These are phyloP conservation scores for Ceratina australensis DNA, from an alignment of 1,140 invertebrate species.

Conservation along the genomic window DNA sequence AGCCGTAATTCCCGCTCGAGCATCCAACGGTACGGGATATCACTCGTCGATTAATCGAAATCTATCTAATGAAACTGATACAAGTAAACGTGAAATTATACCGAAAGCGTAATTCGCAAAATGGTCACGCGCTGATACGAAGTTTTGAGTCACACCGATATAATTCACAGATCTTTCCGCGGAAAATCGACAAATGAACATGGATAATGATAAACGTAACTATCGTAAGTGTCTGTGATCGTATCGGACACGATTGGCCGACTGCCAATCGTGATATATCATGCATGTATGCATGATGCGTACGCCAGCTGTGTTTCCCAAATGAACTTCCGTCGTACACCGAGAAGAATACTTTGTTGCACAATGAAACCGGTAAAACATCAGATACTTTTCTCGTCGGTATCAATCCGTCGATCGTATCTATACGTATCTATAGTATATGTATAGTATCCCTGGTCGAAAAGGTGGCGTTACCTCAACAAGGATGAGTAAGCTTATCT, in stretches of 20 bases:
- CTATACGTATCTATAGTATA: too few species aligned
- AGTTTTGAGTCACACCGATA: not conserved
- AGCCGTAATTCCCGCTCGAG: not conserved
- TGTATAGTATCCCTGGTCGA: too few species aligned
- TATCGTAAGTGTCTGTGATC: slow-evolving; percentile 13
- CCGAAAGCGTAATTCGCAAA: too few species aligned
- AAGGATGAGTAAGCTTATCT: too few species aligned
- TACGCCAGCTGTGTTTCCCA: slow-evolving; percentile 29
- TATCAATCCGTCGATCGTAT: too few species aligned
- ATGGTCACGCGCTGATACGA: not conserved
- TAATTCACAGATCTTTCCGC: not conserved
- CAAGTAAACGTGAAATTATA: not conserved
- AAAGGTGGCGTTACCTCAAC: too few species aligned
- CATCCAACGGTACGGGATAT: not conserved
- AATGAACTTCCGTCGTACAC: slow-evolving; percentile 26
- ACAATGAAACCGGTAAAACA: not conserved
- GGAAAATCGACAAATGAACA: not conserved
- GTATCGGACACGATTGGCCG: slow-evolving; percentile 31
- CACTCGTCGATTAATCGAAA: not conserved
- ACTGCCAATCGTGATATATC: slow-evolving; percentile 51
- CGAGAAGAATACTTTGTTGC: slow-evolving; percentile 19
- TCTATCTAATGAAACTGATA: not conserved
- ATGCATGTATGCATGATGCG: slow-evolving; percentile 46
- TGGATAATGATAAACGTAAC: slow-evolving; percentile 13
- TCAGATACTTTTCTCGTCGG: not conserved